These are phyloP conservation scores for Trachymyrmex cornetzi DNA, from an alignment of 1,140 invertebrate genomes.

Conservation along the genomic window DNA sequence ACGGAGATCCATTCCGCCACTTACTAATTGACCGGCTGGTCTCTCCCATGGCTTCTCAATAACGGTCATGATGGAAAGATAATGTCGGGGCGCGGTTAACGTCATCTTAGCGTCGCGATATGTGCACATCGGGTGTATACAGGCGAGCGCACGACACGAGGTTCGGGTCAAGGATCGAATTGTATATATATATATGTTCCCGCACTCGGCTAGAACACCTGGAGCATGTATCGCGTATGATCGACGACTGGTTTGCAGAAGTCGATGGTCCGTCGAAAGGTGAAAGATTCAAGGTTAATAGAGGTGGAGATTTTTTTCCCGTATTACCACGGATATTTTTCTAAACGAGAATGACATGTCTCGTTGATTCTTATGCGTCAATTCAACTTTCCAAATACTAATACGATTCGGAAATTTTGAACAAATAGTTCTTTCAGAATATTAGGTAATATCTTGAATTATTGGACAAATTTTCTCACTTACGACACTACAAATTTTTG, in stretches of 20 bases:
- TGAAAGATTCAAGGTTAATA: constrained; percentile 78
- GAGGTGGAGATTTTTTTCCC: constrained; percentile 72
- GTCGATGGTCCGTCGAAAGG: constrained; percentile 70
- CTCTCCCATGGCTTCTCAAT: constrained; percentile 57
- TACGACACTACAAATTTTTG: neutral
- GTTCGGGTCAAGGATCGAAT: constrained; percentile 66
- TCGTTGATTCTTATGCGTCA: neutral
- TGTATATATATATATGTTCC: constrained; percentile 44
- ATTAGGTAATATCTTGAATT: neutral
- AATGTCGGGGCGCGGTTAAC: constrained; percentile 66
- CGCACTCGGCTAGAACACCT: constrained; percentile 48
- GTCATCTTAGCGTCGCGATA: constrained; percentile 63
- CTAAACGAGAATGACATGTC: neutral
- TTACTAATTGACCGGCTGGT: constrained; percentile 58
- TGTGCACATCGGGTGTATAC: constrained; percentile 24
- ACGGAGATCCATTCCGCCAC: constrained; percentile 51
- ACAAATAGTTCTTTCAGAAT: neutral
- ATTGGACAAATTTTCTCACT: neutral
- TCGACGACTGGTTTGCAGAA: constrained; percentile 71
- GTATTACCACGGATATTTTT: constrained; percentile 40
- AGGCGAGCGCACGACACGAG: neutral
- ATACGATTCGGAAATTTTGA: neutral
- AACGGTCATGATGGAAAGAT: constrained; percentile 68
- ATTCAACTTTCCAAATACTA: neutral
- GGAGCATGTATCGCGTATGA: constrained; percentile 60